Conservation (phyloP, 1,140 invertebrate genomes). For the Drosophila rufa region DNA sequence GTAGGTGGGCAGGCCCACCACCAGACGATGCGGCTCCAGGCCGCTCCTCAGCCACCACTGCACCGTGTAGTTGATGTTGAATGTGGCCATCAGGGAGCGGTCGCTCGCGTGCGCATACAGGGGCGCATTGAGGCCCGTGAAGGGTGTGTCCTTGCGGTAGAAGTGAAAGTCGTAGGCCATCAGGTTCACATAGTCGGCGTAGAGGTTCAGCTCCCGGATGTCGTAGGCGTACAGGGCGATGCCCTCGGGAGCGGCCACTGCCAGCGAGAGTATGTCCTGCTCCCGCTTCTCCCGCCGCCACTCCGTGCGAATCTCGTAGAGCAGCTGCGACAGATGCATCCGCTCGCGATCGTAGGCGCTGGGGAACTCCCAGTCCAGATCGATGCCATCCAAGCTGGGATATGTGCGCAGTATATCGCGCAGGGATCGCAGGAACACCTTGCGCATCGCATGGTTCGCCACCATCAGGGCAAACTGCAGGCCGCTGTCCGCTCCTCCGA, state of each 20-base stretch:
- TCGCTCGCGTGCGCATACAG: conserved; percentile 88
- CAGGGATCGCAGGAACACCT: conserved; percentile 90
- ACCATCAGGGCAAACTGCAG: conserved; percentile 90
- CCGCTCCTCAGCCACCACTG: conserved; percentile 93
- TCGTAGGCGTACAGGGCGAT: conserved; percentile 92
- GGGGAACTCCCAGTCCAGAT: conserved; percentile 96
- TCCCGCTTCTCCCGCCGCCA: conserved; percentile 87
- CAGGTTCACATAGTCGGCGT: conserved; percentile 93
- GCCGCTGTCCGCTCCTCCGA: conserved; percentile 88
- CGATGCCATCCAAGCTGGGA: conserved; percentile 90
- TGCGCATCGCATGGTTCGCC: conserved; percentile 88
- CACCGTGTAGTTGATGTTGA: conserved; percentile 94
- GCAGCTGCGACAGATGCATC: conserved; percentile 90
- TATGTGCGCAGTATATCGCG: conserved; percentile 88
- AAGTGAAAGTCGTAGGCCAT: conserved; percentile 97
- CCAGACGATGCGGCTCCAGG: conserved; percentile 92
- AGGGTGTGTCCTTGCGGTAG: conserved; percentile 90
- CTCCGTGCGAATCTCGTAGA: conserved; percentile 89
- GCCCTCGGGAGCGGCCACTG: conserved; percentile 90
- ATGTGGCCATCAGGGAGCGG: conserved; percentile 88
- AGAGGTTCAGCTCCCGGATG: conserved; percentile 91
- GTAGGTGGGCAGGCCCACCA: conserved; percentile 96
- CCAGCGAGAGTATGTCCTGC: conserved; percentile 89
- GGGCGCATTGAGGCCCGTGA: conserved; percentile 93
- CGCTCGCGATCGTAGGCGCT: conserved; percentile 87